These are phyloP conservation scores for Ictidomys tridecemlineatus DNA, from an alignment of 2,113 vertebrate genomes.

Conservation along the genomic window DNA sequence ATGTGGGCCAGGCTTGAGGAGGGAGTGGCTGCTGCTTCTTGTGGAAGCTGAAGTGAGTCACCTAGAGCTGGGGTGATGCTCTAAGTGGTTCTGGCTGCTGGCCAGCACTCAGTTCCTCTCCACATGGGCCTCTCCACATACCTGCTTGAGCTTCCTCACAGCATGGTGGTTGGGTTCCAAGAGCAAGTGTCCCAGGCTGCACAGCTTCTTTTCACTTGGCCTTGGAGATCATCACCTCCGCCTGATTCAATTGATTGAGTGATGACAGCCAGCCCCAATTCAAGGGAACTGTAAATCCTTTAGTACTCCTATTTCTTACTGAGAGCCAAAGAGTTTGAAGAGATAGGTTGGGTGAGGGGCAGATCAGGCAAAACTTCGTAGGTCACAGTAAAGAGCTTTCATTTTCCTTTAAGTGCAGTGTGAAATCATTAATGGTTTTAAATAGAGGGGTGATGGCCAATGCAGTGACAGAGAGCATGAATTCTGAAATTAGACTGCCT, in stretches of 20 bases:
- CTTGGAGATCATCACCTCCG: background rate
- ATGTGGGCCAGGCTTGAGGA: background rate
- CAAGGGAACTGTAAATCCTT: background rate
- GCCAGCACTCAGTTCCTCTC: background rate
- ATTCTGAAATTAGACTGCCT: background rate
- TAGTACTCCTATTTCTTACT: background rate
- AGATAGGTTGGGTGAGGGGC: background rate
- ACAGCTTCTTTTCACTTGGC: background rate
- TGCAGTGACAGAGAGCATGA: background rate
- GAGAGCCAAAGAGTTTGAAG: background rate
- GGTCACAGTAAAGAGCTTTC: background rate
- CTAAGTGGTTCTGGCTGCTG: background rate
- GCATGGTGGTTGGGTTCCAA: background rate
- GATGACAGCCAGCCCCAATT: background rate
- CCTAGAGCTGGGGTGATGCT: background rate
- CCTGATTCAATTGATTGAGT: background rate
- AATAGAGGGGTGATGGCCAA: background rate
- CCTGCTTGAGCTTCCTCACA: background rate
- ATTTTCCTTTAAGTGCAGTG: background rate
- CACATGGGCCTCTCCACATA: accelerated
- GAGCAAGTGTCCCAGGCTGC: background rate
- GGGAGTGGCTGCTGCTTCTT: background rate
- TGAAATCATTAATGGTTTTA: background rate
- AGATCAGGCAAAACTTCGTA: background rate
- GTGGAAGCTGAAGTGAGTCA: background rate